Evolutionary conservation across 2,113 vertebrate genomes (phyloP).

Genomic region (Puffinus mauretanicus): DNA sequence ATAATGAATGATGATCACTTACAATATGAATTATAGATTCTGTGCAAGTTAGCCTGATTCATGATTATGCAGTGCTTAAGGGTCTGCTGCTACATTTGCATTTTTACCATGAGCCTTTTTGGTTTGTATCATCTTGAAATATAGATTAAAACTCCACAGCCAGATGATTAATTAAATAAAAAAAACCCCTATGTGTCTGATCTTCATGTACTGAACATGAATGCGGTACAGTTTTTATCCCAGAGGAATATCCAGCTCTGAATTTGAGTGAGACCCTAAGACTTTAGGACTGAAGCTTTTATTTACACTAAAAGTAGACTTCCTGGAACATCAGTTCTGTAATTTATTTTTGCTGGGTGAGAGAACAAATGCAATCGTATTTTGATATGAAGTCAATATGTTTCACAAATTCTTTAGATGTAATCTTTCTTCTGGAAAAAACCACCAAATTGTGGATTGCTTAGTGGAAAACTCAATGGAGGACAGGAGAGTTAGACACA

Average conservation of each 20-base stretch:
- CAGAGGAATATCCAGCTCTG: neutral
- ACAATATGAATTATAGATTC: conserved; percentile 34
- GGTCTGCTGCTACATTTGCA: conserved; percentile 31
- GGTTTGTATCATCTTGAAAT: conserved; percentile 49
- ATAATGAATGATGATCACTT: conserved; percentile 38
- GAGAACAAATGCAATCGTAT: neutral
- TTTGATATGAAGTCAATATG: neutral
- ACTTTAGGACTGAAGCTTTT: neutral
- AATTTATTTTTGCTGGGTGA: neutral
- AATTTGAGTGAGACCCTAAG: neutral
- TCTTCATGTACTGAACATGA: neutral
- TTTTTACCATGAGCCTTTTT: conserved; percentile 42
- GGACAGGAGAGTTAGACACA: neutral
- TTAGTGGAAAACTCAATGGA: neutral
- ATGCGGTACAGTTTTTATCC: neutral
- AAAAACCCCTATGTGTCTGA: neutral
- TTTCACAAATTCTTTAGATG: neutral
- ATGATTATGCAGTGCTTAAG: conserved; percentile 23
- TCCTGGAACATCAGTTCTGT: neutral
- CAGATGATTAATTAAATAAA: conserved; percentile 39
- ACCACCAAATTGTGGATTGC: fast-evolving
- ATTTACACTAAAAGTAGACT: neutral
- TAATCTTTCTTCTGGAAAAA: neutral
- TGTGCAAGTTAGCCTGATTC: conserved; percentile 17
- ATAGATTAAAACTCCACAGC: conserved; percentile 44